Evolutionary conservation across 2,888 invertebrate genomes (phyloP).

Genomic region (Epirrita christyi): DNA sequence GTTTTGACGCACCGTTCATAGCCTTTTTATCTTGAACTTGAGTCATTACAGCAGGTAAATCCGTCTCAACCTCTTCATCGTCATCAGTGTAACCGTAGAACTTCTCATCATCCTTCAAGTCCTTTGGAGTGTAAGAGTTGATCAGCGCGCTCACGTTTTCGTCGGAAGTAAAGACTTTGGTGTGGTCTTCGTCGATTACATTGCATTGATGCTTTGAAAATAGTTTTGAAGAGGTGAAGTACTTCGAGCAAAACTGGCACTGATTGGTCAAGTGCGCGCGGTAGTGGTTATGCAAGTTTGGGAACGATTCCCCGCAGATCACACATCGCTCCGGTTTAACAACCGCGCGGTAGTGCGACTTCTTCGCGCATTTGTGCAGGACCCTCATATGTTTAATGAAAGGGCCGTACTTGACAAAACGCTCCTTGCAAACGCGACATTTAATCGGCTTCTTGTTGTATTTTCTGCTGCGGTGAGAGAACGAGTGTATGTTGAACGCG

Average conservation of each 20-base stretch:
- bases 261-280: slow-evolving; percentile 85
- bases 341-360: slow-evolving; percentile 70
- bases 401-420: slow-evolving; percentile 74
- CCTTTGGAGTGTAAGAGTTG: slow-evolving; percentile 68
- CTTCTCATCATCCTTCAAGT: slow-evolving; percentile 73
- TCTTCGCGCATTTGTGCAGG: slow-evolving; percentile 68
- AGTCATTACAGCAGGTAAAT: slow-evolving; percentile 8
- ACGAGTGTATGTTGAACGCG: slow-evolving; percentile 78
- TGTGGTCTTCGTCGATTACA: slow-evolving; percentile 64
- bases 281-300: slow-evolving; percentile 86
- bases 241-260: slow-evolving; percentile 76
- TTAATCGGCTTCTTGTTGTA: slow-evolving; percentile 76
- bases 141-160: slow-evolving; percentile 63
- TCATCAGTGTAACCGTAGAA: slow-evolving; percentile 70
- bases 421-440: slow-evolving; percentile 72
- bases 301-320: slow-evolving; percentile 84
- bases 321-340: slow-evolving; percentile 84
- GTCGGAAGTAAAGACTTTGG: slow-evolving; percentile 70
- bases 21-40: slow-evolving; percentile 8
- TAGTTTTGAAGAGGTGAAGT: slow-evolving; percentile 69
- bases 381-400: slow-evolving; percentile 74
- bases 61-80: slow-evolving; percentile 54
- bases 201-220: slow-evolving; percentile 68
- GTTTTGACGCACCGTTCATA: slow-evolving; percentile 13
- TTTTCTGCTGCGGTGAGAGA: slow-evolving; percentile 76